Percentiles rank a stretch among this genome's conserved stretches.
phyloP scores from a whole-genome alignment of 1,140 invertebrate genomes.

The Ganaspis sp. region DNA sequence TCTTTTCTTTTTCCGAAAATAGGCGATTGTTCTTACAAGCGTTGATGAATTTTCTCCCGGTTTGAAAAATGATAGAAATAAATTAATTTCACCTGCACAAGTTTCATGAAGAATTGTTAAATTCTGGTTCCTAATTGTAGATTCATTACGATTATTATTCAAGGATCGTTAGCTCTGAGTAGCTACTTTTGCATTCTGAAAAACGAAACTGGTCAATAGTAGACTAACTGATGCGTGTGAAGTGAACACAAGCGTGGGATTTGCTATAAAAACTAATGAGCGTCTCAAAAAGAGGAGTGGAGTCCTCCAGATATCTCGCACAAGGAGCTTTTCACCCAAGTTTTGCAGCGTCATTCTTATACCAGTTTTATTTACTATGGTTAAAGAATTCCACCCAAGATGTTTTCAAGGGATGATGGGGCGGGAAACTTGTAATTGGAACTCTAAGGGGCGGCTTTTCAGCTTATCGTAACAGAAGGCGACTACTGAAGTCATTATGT shows the following conservation, averaged over 20 bases:
- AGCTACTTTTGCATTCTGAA: too few relatives aligned
- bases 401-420: not conserved
- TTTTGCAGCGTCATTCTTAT: not conserved
- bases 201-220: not conserved
- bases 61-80: too few relatives aligned
- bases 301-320: not conserved
- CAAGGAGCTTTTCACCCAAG: not conserved
- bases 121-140: too few relatives aligned
- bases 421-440: not conserved
- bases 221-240: not conserved
- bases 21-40: too few relatives aligned
- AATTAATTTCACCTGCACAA: too few relatives aligned
- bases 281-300: not conserved
- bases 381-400: not conserved
- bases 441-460: not conserved
- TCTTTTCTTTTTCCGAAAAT: too few relatives aligned
- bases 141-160: too few relatives aligned
- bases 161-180: too few relatives aligned
- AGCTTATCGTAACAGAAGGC: not conserved
- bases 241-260: not conserved
- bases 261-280: not conserved
- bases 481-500: not conserved
- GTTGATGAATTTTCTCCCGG: too few relatives aligned
- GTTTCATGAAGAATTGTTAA: too few relatives aligned
- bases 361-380: too few relatives aligned